These are phyloP conservation scores for Acipenser ruthenus DNA, from an alignment of 2,797 vertebrate species.

Conservation along the genomic window DNA sequence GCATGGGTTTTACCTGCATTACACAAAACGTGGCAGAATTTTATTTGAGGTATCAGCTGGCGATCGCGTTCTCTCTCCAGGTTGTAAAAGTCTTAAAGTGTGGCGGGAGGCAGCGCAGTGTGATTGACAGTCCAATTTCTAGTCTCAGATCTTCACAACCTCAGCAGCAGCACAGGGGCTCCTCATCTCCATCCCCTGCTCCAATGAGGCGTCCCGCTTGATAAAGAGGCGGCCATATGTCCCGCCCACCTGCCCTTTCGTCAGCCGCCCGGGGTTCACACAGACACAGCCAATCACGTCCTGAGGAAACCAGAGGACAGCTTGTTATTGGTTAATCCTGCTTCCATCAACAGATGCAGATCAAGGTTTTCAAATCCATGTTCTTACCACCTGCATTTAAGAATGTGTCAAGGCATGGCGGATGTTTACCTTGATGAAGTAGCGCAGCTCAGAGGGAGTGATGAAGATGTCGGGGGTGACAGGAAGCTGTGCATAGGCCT, in stretches of 20 bases:
- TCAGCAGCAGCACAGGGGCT: constrained; percentile 72
- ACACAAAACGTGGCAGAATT: too few species aligned
- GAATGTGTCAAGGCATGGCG: too few species aligned
- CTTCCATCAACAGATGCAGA: neutral
- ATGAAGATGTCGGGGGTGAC: constrained; percentile 78
- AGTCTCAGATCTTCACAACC: constrained; percentile 75
- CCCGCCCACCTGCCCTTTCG: constrained; percentile 86
- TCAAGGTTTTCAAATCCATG: neutral
- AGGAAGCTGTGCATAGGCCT: constrained; percentile 52
- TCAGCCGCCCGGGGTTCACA: constrained; percentile 83
- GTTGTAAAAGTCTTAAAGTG: too few species aligned
- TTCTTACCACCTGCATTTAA: too few species aligned
- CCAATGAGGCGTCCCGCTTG: constrained; percentile 26
- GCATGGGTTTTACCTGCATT: too few species aligned
- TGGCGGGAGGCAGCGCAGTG: too few species aligned
- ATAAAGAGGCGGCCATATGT: constrained; percentile 73
- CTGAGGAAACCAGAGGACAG: constrained; percentile 40
- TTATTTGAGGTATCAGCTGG: too few species aligned
- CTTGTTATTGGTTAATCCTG: neutral
- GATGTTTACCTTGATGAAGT: constrained; percentile 78
- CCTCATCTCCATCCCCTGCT: constrained; percentile 25
- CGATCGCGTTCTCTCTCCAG: too few species aligned
- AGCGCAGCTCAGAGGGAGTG: constrained; percentile 81
- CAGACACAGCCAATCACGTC: constrained; percentile 79
- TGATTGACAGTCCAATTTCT: too few species aligned